Evolutionary conservation across 2,888 invertebrate species (phyloP).

Genomic region (Embidobia sp.): DNA sequence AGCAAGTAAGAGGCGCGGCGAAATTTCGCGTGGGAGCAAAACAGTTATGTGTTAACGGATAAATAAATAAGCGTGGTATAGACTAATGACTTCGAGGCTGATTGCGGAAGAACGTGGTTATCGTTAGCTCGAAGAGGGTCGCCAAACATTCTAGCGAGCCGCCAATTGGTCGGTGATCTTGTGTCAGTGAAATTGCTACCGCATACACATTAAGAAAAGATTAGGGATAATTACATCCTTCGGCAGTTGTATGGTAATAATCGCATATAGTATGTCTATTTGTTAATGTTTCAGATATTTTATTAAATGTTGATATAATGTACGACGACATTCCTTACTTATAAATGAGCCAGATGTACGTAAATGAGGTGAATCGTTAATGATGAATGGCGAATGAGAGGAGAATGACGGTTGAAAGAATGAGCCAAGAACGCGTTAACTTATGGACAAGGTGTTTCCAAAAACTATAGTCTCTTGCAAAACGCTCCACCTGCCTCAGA

Average conservation of each 20-base stretch:
- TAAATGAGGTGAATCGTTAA: conserved; percentile 51
- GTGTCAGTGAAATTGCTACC: conserved; percentile 71
- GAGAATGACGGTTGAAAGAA: conserved; percentile 43
- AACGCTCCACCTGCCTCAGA: conserved; percentile 71
- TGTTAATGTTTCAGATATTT: conserved; percentile 81
- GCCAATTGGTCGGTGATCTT: conserved; percentile 69
- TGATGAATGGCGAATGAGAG: conserved; percentile 34
- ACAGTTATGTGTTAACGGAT: conserved; percentile 14
- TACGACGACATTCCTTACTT: conserved; percentile 80
- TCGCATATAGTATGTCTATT: conserved; percentile 77
- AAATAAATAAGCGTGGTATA: conserved; percentile 30
- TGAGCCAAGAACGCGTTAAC: conserved; percentile 50
- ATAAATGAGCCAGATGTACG: conserved; percentile 59
- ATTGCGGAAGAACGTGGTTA: conserved; percentile 49
- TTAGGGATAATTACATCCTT: conserved; percentile 71
- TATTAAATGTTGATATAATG: conserved; percentile 81
- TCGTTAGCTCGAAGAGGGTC: conserved; percentile 35
- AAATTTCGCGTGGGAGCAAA: no score
- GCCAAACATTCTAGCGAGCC: conserved; percentile 57
- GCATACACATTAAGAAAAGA: conserved; percentile 71
- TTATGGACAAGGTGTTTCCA: conserved; percentile 51
- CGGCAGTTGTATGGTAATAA: conserved; percentile 75
- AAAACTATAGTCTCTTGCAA: conserved; percentile 63
- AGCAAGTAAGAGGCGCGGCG: no score
- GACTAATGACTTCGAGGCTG: conserved; percentile 29